Evolutionary conservation across 2,113 vertebrate genomes (phyloP), one percentile per base, ranked within the genome.

Genomic region (Oncorhynchus mykiss): DNA sequence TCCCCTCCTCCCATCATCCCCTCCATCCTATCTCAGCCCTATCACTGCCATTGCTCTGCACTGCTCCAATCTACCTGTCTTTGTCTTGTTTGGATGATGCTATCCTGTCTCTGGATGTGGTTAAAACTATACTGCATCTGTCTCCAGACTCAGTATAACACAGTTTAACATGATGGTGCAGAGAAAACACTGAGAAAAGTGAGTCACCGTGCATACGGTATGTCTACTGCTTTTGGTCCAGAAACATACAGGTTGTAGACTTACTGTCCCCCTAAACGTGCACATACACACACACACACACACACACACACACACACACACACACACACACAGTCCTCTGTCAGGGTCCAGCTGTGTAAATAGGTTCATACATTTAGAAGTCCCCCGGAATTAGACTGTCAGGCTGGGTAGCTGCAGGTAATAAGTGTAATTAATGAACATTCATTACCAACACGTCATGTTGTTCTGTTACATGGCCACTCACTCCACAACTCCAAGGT

Each of bases 341-440:
- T 66, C 64, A 31, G 9, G 18, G 20, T 79, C 78, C 85, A 88
- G 87, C 87, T 91, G 88, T 88, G 83, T 88, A 81, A 88, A 88
- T 87, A 89, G 85, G 83, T 87, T 79, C 77, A 76, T 79, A 79
- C 71, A 87, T 79, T 71, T 54, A 79, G 68, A 48, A 62, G 71
- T 60, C 62, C 48, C 31, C 14, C n/a, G 31, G 68, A 74, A 25
- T 87, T 71, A 72, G 65, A 78, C 27, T 29, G 78, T 79, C 73
- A 45, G 73, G 68, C 25, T 14, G 31, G n/a, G 59, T 20, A 60
- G 14, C 20, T 29, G 77, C 13, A 13, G 45, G 70, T 82, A 88
- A 89, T 85, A 80, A 84, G 80, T 80, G 77, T 82, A 85, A 89
- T 89, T 89, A 88, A 88, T 85, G 77, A 84, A 81, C 27, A 70